Evolutionary conservation across 2,113 vertebrate species (phyloP).

Genomic region (Genyomyrus donnyi): DNA sequence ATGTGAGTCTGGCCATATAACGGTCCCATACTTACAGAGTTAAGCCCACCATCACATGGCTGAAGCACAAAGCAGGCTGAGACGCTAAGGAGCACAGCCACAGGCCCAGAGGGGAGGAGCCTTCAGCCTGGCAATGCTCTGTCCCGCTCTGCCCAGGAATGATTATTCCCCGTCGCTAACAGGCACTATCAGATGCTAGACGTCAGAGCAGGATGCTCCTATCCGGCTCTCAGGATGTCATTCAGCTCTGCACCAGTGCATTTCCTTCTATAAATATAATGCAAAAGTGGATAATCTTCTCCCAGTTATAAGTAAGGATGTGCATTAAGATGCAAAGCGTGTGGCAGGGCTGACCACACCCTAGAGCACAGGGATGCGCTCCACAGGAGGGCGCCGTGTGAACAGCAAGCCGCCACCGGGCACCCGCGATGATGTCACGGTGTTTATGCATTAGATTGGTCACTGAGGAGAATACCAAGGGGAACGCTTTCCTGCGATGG

Average conservation of each 20-base stretch:
- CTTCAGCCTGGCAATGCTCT: background rate
- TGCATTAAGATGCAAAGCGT: too few relatives aligned
- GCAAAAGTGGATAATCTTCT: background rate
- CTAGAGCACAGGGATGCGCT: background rate
- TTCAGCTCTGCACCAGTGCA: background rate
- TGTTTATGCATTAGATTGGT: background rate
- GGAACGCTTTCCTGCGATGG: background rate
- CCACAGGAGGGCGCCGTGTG: background rate
- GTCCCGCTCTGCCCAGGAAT: background rate
- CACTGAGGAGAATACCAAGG: background rate
- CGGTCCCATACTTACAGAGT: background rate
- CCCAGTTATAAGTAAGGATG: background rate
- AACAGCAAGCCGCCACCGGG: background rate
- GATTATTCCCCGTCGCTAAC: background rate
- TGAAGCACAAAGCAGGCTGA: background rate
- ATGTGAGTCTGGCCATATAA: background rate
- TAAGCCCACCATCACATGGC: background rate
- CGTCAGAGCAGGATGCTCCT: background rate
- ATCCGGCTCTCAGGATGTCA: background rate
- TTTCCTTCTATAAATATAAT: slow-evolving; percentile 5
- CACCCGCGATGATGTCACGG: background rate
- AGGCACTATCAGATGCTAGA: background rate
- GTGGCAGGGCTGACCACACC: background rate
- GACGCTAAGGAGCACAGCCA: background rate
- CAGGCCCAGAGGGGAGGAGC: background rate